Conservation (phyloP, 2,888 invertebrate species). For the Crossocerus cetratus region DNA sequence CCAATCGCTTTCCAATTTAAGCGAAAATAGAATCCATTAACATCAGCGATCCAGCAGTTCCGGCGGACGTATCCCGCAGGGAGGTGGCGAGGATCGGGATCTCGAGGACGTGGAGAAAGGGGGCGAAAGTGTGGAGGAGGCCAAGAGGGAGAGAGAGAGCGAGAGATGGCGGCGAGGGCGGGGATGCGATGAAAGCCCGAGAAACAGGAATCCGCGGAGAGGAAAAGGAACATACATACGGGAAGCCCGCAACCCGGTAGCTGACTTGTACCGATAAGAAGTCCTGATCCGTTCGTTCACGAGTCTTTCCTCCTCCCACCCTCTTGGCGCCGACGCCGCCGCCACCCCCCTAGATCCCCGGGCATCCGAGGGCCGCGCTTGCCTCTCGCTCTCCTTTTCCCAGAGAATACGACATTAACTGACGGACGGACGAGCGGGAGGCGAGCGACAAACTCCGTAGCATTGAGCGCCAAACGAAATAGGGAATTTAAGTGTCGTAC, state of each 20-base stretch:
- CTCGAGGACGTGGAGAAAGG: slow-evolving; percentile 29
- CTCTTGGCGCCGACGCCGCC: slow-evolving; percentile 20
- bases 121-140: slow-evolving; percentile 15
- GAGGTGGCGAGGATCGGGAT: slow-evolving; percentile 32
- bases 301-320: slow-evolving; percentile 29
- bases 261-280: slow-evolving; percentile 71
- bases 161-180: slow-evolving; percentile 1
- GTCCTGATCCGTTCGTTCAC: slow-evolving; percentile 63
- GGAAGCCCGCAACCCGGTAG: slow-evolving; percentile 60
- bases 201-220: not conserved
- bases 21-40: slow-evolving; percentile 72
- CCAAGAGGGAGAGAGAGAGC: slow-evolving; percentile 23
- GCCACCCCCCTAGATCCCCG: slow-evolving; percentile 11
- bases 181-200: not conserved
- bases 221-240: slow-evolving; percentile 49
- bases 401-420: slow-evolving; percentile 68
- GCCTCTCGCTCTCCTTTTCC: slow-evolving; percentile 55
- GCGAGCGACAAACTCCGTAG: slow-evolving; percentile 56
- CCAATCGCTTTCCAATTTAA: slow-evolving; percentile 71
- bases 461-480: slow-evolving; percentile 68
- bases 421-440: slow-evolving; percentile 46
- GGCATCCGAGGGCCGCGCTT: not conserved
- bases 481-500: slow-evolving; percentile 69
- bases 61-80: slow-evolving; percentile 40
- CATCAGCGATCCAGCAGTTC: slow-evolving; percentile 52